Evolutionary conservation across 2,888 invertebrate genomes (phyloP).

Genomic region (Cyclophora albipunctata): DNA sequence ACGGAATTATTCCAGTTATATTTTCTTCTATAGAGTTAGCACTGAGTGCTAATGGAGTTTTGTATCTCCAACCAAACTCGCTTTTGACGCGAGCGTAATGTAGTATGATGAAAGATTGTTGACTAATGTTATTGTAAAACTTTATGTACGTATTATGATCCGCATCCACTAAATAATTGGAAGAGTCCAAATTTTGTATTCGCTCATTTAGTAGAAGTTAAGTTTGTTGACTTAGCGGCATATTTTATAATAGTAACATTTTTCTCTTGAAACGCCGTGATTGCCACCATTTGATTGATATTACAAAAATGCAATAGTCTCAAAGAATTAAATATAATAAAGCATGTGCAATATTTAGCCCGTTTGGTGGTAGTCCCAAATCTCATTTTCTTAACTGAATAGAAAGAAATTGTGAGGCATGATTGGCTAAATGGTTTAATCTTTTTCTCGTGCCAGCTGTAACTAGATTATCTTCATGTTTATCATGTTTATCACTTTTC

Average conservation of each 20-base stretch:
- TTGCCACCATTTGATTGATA: not conserved
- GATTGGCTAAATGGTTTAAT: too few species aligned
- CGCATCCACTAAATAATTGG: constrained; percentile 31
- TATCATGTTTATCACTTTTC: too few species aligned
- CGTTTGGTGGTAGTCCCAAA: too few species aligned
- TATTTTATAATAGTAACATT: constrained; percentile 3
- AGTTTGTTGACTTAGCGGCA: constrained; percentile 6
- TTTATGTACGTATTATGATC: constrained; percentile 38
- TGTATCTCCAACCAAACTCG: constrained; percentile 33
- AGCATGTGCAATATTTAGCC: too few species aligned
- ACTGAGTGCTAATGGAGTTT: constrained; percentile 32
- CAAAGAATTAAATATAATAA: not conserved
- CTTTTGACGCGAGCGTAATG: constrained; percentile 37
- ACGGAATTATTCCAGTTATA: constrained; percentile 13
- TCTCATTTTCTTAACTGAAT: too few species aligned
- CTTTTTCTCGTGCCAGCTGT: too few species aligned
- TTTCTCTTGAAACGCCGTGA: not conserved
- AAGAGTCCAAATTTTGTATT: constrained; percentile 24
- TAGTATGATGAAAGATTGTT: constrained; percentile 30
- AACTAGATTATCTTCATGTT: too few species aligned
- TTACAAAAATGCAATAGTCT: not conserved
- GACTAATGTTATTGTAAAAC: constrained; percentile 33
- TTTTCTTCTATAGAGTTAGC: constrained; percentile 28
- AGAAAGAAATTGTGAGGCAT: too few species aligned
- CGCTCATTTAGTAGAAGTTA: constrained; percentile 14